Evolutionary conservation across 1,140 invertebrate genomes (phyloP).

Genomic region (Eueides isabella): DNA sequence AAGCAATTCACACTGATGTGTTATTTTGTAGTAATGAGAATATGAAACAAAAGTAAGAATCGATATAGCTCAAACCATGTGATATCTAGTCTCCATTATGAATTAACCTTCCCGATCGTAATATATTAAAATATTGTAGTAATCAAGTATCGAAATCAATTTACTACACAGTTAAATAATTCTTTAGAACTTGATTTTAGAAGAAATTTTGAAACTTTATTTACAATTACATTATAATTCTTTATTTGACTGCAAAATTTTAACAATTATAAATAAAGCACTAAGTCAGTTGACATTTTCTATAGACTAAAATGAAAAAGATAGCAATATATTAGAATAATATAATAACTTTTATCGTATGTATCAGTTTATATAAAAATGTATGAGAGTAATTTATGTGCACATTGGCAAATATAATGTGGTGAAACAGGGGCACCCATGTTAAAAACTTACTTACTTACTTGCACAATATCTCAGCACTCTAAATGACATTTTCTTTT

Average conservation of each 20-base stretch:
- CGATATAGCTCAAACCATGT: conserved; percentile 79
- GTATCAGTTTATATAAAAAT: conserved; percentile 79
- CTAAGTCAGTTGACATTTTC: conserved; percentile 70
- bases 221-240: conserved; percentile 11
- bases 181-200: conserved; percentile 19
- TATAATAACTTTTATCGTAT: conserved; percentile 74
- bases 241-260: conserved; percentile 30
- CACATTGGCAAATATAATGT: conserved; percentile 69
- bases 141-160: conserved; percentile 16
- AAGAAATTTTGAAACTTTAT: conserved; percentile 11
- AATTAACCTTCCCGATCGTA: conserved; percentile 32
- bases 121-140: conserved; percentile 32
- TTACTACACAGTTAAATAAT: conserved; percentile 23
- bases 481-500: conserved; percentile 58
- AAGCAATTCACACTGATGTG: conserved; percentile 2
- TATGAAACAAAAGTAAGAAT: conserved; percentile 41
- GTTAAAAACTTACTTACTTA: conserved; percentile 69
- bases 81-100: conserved; percentile 75
- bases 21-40: conserved; percentile 24
- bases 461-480: conserved; percentile 80
- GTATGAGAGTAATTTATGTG: conserved; percentile 71
- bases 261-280: conserved; percentile 49
- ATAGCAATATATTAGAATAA: conserved; percentile 82
- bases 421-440: conserved; percentile 69
- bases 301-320: conserved; percentile 81